These are phyloP conservation scores for Tenthredo amoena DNA, from an alignment of 2,888 invertebrate species.

Conservation along the genomic window DNA sequence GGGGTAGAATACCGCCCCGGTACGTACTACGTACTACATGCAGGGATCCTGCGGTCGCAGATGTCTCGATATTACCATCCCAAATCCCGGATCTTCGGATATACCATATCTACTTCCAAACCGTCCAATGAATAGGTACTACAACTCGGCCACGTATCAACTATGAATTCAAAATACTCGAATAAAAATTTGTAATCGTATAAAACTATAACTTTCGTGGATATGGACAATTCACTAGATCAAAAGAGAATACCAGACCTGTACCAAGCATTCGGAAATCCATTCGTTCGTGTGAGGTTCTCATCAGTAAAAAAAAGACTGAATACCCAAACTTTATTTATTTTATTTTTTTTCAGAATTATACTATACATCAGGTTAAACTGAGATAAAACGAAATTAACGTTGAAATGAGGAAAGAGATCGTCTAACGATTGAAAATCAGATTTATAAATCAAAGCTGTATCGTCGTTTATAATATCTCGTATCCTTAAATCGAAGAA, in stretches of 20 bases:
- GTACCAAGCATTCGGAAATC: no score
- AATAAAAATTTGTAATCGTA: background rate
- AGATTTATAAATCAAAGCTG: no score
- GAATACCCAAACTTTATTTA: no score
- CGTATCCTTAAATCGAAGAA: background rate
- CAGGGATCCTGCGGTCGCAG: constrained; percentile 10
- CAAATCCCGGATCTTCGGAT: constrained; percentile 12
- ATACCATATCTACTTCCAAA: background rate
- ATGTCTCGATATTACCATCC: constrained; percentile 28
- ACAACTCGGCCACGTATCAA: background rate
- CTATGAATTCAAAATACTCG: background rate
- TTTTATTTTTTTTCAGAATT: no score
- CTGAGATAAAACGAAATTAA: no score
- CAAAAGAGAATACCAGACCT: background rate
- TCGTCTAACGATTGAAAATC: no score
- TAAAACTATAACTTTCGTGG: background rate
- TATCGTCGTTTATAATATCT: no score
- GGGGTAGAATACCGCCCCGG: background rate
- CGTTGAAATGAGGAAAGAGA: no score
- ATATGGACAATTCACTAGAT: background rate
- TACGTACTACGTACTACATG: background rate
- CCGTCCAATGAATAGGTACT: background rate
- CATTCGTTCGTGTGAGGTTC: no score
- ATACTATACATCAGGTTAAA: no score
- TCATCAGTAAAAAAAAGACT: no score